These are phyloP conservation scores for Anagrus nilaparvatae DNA, from an alignment of 1,140 invertebrate genomes.

Conservation along the genomic window DNA sequence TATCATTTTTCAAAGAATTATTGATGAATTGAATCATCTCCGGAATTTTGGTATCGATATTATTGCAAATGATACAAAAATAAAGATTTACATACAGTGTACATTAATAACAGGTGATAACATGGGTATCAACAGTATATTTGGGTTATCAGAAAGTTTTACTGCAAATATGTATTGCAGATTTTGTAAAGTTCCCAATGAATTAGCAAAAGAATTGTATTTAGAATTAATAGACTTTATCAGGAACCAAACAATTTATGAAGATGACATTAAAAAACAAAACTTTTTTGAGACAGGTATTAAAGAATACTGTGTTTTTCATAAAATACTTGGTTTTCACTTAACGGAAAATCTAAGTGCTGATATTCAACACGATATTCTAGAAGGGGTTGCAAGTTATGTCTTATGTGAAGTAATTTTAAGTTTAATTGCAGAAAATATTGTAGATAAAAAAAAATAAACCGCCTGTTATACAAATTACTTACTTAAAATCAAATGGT, in stretches of 20 bases:
- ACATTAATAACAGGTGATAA: no score
- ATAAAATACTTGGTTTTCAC: not conserved
- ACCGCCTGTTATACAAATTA: not conserved
- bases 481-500: not conserved
- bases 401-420: not conserved
- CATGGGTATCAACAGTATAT: no score
- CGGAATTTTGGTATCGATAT: no score
- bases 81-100: no score
- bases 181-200: no score
- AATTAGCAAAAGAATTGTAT: no score
- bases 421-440: not conserved
- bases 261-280: not conserved
- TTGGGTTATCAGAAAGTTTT: no score
- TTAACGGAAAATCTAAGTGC: not conserved
- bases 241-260: not conserved
- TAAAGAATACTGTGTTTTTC: not conserved
- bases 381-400: not conserved
- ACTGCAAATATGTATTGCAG: no score
- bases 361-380: not conserved
- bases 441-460: no score
- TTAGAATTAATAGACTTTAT: no score
- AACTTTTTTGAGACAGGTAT: not conserved
- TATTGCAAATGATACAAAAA: no score
- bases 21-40: not conserved
- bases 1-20: not conserved